Conservation (phyloP, 2,113 vertebrate species). For the Porphyrio hochstetteri region DNA sequence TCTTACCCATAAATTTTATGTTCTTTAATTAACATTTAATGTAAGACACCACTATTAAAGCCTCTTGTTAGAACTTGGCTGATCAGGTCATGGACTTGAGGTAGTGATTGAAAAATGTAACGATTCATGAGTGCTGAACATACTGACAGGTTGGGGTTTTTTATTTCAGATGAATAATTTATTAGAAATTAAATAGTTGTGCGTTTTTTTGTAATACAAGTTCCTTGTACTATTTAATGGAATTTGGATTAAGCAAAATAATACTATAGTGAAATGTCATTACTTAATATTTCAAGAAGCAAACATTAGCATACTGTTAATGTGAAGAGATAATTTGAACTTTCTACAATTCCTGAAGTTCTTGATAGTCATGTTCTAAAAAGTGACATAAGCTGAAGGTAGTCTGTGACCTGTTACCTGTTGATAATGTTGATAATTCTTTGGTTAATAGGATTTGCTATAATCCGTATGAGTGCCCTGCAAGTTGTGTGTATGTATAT, state of each 20-base stretch:
- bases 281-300: not conserved
- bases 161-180: not conserved
- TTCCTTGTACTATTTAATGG: not conserved
- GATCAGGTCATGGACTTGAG: not conserved
- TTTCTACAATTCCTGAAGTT: not conserved
- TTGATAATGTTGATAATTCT: not conserved
- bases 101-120: not conserved
- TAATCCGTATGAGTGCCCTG: not conserved
- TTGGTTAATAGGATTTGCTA: not conserved
- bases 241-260: not conserved
- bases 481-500: not conserved
- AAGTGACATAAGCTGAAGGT: not conserved
- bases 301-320: not conserved
- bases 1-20: rapidly evolving
- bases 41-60: not conserved
- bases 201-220: not conserved
- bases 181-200: not conserved
- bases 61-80: not conserved
- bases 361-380: not conserved
- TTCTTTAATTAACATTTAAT: not conserved
- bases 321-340: not conserved
- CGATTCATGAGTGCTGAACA: not conserved
- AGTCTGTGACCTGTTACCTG: not conserved
- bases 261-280: not conserved
- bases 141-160: not conserved